Evolutionary conservation across 2,888 invertebrate genomes (phyloP).

Genomic region (Tenthredo notha): DNA sequence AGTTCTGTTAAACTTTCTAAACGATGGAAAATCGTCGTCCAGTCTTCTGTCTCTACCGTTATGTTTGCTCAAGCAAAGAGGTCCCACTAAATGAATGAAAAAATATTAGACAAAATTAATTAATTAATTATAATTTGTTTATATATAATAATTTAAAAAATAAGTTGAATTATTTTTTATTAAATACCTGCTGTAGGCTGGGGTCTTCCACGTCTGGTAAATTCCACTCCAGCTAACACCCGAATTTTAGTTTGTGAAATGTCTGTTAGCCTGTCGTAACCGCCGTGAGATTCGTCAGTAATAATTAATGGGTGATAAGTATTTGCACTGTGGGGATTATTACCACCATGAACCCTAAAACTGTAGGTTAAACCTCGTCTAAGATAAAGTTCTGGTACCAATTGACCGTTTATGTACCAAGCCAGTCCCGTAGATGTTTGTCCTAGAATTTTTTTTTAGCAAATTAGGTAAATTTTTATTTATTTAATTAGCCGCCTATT

Average conservation of each 20-base stretch:
- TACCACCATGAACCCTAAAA: slow-evolving; percentile 91
- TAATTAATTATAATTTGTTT: neutral
- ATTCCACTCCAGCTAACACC: slow-evolving; percentile 90
- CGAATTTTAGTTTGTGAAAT: slow-evolving; percentile 86
- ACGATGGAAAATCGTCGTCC: slow-evolving; percentile 88
- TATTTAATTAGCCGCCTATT: slow-evolving; percentile 35
- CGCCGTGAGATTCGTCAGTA: slow-evolving; percentile 91
- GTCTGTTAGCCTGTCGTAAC: slow-evolving; percentile 87
- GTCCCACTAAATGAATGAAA: slow-evolving; percentile 83
- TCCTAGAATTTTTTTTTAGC: slow-evolving; percentile 76
- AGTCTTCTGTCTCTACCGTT: slow-evolving; percentile 86
- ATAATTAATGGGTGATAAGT: slow-evolving; percentile 95
- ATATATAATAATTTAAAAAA: neutral
- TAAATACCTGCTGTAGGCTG: slow-evolving; percentile 86
- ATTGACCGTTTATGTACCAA: slow-evolving; percentile 96
- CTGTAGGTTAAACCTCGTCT: slow-evolving; percentile 91
- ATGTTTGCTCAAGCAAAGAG: slow-evolving; percentile 87
- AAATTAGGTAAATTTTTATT: neutral
- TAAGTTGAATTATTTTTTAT: neutral
- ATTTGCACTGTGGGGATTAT: slow-evolving; percentile 92
- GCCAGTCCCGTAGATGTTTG: slow-evolving; percentile 87
- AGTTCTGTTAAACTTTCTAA: slow-evolving; percentile 91
- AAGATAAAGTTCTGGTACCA: slow-evolving; percentile 93
- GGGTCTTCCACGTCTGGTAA: slow-evolving; percentile 90
- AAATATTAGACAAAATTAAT: neutral